phyloP scores from a whole-genome alignment of 2,797 vertebrate species.

The Falco biarmicus region DNA sequence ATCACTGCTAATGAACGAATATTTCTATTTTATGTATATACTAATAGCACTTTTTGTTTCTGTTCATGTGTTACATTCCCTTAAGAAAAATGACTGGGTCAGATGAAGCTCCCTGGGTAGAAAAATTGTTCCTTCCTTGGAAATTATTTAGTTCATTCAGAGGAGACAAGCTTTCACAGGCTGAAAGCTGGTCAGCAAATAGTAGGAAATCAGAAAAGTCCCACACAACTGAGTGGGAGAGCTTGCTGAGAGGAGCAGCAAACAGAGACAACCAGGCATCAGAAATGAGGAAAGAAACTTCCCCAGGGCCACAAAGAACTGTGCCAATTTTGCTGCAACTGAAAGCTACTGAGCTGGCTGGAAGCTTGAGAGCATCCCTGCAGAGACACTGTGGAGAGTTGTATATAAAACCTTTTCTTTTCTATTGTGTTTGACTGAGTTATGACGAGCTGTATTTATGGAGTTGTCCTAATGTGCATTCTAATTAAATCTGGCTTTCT shows the following conservation, averaged over 20 bases:
- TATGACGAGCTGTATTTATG: background rate
- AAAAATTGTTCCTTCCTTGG: background rate
- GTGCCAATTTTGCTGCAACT: slow-evolving; percentile 24
- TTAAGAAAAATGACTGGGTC: background rate
- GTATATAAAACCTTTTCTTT: background rate
- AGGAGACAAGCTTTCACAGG: background rate
- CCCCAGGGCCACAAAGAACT: background rate
- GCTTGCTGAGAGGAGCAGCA: background rate
- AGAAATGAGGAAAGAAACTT: background rate
- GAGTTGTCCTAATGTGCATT: background rate
- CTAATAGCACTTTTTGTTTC: background rate
- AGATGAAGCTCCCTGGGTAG: background rate
- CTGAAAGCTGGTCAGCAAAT: background rate
- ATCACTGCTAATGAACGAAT: background rate
- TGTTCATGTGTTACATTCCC: background rate
- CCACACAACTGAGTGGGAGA: background rate
- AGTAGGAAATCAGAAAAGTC: background rate
- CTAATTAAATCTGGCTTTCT: background rate
- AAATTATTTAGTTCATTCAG: background rate
- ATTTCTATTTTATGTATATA: background rate
- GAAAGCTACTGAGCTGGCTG: slow-evolving; percentile 39
- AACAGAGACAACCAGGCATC: background rate
- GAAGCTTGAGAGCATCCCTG: slow-evolving; percentile 28
- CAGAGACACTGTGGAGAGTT: background rate
- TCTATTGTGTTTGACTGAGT: background rate